Percentiles rank a stretch among this genome's conserved stretches.
Conservation (phyloP, 2,797 vertebrate species). For the Podarcis lilfordi region DNA sequence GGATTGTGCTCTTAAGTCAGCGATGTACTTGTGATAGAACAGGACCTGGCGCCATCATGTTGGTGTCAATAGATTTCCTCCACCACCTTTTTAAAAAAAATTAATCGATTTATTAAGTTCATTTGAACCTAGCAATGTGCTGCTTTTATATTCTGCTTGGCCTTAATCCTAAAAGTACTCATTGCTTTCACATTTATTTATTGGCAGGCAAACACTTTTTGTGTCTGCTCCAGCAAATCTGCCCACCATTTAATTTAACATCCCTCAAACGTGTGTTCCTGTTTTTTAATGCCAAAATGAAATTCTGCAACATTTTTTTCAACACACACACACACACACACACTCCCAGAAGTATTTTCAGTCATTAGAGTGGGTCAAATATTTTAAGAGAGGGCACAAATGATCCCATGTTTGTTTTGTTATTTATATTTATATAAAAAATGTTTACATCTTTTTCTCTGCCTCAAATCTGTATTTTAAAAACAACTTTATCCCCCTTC, state of each 20-base stretch:
- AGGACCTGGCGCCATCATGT: neutral
- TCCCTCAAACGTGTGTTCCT: slow-evolving; percentile 63
- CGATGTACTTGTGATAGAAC: neutral
- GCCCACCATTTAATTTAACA: slow-evolving; percentile 62
- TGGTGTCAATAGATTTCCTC: neutral
- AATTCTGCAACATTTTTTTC: slow-evolving; percentile 51
- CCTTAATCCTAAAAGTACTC: slow-evolving; percentile 68
- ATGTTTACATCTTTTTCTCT: slow-evolving; percentile 83
- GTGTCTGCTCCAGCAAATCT: slow-evolving; percentile 64
- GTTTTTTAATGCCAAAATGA: slow-evolving; percentile 43
- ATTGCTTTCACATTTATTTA: slow-evolving; percentile 78
- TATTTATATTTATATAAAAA: slow-evolving; percentile 79
- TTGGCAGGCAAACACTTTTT: slow-evolving; percentile 64
- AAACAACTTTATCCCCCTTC: slow-evolving; percentile 72
- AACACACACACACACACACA: too few species aligned
- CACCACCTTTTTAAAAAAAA: neutral
- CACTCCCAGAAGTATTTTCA: slow-evolving; percentile 46
- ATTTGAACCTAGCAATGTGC: slow-evolving; percentile 49
- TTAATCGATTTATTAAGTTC: slow-evolving; percentile 21
- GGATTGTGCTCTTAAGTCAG: neutral
- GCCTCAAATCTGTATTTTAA: slow-evolving; percentile 75
- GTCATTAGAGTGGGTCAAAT: slow-evolving; percentile 69
- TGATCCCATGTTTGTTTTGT: slow-evolving; percentile 69
- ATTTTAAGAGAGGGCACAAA: slow-evolving; percentile 74
- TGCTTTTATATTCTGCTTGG: slow-evolving; percentile 73